Conservation (phyloP, 2,797 vertebrate genomes). For the Poeciliopsis presidionis region DNA sequence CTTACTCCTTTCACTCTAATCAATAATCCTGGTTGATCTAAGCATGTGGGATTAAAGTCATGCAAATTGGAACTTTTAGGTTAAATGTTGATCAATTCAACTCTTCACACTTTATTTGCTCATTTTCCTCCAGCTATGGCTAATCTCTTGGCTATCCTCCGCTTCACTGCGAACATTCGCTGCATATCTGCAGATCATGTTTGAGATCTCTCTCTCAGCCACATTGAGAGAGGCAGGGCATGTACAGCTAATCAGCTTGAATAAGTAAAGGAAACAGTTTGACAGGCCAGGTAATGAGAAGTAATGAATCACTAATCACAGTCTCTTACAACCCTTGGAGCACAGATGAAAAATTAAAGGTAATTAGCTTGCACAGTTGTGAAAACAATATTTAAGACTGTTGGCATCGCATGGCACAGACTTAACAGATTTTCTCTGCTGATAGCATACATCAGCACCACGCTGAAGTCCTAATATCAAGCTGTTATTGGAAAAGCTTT, state of each 20-base stretch:
- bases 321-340: slow-evolving; percentile 78
- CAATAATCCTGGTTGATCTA: slow-evolving; percentile 48
- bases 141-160: slow-evolving; percentile 6
- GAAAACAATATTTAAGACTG: slow-evolving; percentile 82
- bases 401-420: slow-evolving; percentile 74
- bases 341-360: slow-evolving; percentile 82
- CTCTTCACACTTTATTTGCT: background rate
- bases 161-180: slow-evolving; percentile 31
- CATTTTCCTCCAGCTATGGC: background rate
- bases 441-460: slow-evolving; percentile 70
- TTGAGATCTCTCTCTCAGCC: slow-evolving; percentile 70
- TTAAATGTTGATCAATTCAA: slow-evolving; percentile 3
- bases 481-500: slow-evolving; percentile 70
- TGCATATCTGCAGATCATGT: slow-evolving; percentile 47
- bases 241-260: slow-evolving; percentile 79
- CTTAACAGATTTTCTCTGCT: slow-evolving; percentile 70
- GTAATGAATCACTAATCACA: slow-evolving; percentile 82
- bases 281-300: slow-evolving; percentile 83
- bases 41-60: background rate
- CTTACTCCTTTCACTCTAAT: slow-evolving; percentile 56
- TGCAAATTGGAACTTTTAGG: slow-evolving; percentile 25
- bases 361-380: slow-evolving; percentile 82
- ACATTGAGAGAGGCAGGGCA: slow-evolving; percentile 70
- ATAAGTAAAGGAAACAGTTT: slow-evolving; percentile 83
- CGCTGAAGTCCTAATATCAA: slow-evolving; percentile 67